Base-by-base conservation (phyloP, 2,113 vertebrate genomes). In the Seriola aureovittata region DNA sequence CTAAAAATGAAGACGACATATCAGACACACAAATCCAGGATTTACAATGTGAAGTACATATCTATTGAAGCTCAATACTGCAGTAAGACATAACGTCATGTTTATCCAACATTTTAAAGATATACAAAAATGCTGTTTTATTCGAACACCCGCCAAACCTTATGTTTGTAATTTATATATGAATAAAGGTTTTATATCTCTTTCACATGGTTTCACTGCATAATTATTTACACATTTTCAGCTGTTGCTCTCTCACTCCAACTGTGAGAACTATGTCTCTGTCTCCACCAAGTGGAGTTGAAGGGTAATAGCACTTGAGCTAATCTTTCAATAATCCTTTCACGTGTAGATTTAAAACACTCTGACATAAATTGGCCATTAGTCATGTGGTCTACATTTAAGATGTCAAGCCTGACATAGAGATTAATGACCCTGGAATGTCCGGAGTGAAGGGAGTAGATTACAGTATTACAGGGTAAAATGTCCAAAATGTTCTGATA, bases 151-250 rank as follows among this genome's bases (percentile, higher is more conserved):
- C 75, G 62, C 78, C 78, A 83, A 86, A 91, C 87, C 74, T 72
- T 92, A 46, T 81, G 81, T 93, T 90, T 93, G 90, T 95, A 93
- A 95, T 94, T 95, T 95, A 94, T 94, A 84, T 87, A 78, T 89
- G 66, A 95, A 94, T 93, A 94, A 95, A 96, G 85, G 87, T 81
- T 93, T 92, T 94, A 90, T 92, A 93, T 91, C 77, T 85, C 70
- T 59, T 85, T 77, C 23, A 59, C 50, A 14, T 32, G 0, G 6
- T 75, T 38, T 63, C 65, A 25, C 8, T 71, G 52, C 8, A 46
- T 10, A 16, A 10, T 75, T 44, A 4, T 69, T 62, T 58, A 4
- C 32, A 19, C 32, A 5, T 19, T 50, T 72, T 23, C 2, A 60
- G 1, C 0, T 66, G 7, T 5, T 3, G 5, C 11, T 58, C 6